Conservation (phyloP, 2,888 invertebrate species). For the Oasisia sp. region DNA sequence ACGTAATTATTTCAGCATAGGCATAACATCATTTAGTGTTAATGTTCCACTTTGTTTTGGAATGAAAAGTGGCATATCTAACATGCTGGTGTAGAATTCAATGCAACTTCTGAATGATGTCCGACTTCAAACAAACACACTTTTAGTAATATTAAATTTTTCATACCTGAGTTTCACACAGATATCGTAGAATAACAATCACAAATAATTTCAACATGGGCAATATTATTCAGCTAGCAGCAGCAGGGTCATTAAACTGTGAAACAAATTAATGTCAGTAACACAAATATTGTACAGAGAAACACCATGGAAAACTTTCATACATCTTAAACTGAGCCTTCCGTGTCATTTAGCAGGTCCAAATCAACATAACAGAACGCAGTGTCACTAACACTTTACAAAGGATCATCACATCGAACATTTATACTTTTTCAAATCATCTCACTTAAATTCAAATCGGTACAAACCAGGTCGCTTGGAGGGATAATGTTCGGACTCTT, state of each 20-base stretch:
- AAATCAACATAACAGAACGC: not conserved
- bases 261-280: not conserved
- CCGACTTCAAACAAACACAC: not conserved
- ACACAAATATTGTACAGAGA: not conserved
- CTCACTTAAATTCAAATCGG: not conserved
- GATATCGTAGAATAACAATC: not conserved
- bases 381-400: too few species aligned
- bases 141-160: not conserved
- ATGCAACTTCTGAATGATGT: not conserved
- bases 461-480: not conserved
- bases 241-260: not conserved
- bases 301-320: not conserved
- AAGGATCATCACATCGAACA: too few species aligned
- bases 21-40: not conserved
- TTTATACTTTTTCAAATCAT: too few species aligned
- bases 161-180: not conserved
- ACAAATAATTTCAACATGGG: not conserved
- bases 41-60: not conserved
- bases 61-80: not conserved
- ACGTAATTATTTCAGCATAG: not conserved
- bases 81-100: not conserved
- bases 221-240: not conserved
- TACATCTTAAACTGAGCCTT: not conserved
- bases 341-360: not conserved
- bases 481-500: not conserved